Percentiles rank a stretch among this genome's conserved stretches.
These are phyloP conservation scores for Antigone vipio DNA, from an alignment of 2,113 vertebrate genomes.

Conservation along the genomic window DNA sequence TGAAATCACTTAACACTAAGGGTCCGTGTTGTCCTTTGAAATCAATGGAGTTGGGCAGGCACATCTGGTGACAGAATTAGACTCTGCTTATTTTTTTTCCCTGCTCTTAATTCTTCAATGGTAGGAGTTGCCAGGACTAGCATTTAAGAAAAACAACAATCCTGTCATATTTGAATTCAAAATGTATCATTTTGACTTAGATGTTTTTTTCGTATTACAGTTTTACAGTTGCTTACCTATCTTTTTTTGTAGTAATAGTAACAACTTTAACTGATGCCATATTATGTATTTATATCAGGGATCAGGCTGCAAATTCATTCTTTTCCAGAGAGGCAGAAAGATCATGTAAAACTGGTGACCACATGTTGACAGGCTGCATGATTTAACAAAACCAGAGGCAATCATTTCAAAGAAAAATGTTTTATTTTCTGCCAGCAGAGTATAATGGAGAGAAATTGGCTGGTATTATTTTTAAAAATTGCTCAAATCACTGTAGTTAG, in stretches of 20 bases:
- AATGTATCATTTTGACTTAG: conserved; percentile 9
- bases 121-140: background rate
- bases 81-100: background rate
- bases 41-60: background rate
- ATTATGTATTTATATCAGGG: conserved; percentile 76
- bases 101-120: background rate
- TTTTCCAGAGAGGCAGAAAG: conserved; percentile 75
- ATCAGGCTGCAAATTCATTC: conserved; percentile 76
- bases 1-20: conserved; percentile 25
- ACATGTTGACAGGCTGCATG: conserved; percentile 83
- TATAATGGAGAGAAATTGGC: conserved; percentile 87
- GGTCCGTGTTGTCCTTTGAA: background rate
- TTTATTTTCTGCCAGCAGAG: conserved; percentile 86
- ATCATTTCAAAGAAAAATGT: conserved; percentile 85
- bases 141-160: background rate
- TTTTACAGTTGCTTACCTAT: conserved; percentile 51
- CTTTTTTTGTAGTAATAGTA: conserved; percentile 57
- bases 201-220: conserved; percentile 13
- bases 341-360: conserved; percentile 81
- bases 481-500: conserved; percentile 88
- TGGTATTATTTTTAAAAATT: conserved; percentile 89
- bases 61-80: conserved; percentile 15
- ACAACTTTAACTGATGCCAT: conserved; percentile 62
- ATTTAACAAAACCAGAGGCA: conserved; percentile 85
- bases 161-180: conserved; percentile 13